These are phyloP conservation scores for Hiodon alosoides DNA, from an alignment of 2,113 vertebrate species.

Conservation along the genomic window DNA sequence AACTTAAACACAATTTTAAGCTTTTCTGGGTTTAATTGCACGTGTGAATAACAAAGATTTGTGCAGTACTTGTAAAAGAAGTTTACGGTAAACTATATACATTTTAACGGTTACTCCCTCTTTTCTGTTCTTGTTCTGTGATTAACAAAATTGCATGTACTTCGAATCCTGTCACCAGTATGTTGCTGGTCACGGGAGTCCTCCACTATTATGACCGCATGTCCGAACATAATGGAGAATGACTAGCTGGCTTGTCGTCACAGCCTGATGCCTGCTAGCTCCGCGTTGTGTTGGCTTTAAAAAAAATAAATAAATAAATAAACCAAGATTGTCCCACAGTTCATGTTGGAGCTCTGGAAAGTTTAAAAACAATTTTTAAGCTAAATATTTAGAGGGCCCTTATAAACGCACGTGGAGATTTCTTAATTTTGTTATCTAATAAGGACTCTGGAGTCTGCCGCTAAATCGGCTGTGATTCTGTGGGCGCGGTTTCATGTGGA, in stretches of 20 bases:
- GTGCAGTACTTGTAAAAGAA: conserved; percentile 20
- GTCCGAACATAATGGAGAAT: too few species aligned
- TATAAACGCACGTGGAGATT: neutral
- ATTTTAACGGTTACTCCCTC: neutral
- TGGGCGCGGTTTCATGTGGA: neutral
- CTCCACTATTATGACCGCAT: neutral
- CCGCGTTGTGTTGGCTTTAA: neutral
- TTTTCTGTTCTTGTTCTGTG: neutral
- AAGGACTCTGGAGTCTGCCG: neutral
- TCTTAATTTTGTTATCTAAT: neutral
- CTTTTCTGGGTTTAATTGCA: conserved; percentile 13
- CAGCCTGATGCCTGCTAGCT: neutral
- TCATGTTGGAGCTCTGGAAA: neutral
- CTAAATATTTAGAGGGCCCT: too few species aligned
- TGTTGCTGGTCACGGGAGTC: neutral
- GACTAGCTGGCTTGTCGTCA: neutral
- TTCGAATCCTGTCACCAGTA: conserved; percentile 7
- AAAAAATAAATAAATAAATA: too few species aligned
- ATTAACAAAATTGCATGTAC: conserved; percentile 34
- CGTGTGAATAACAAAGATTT: conserved; percentile 30
- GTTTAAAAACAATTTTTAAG: too few species aligned
- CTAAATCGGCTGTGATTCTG: neutral
- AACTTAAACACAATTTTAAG: conserved; percentile 6
- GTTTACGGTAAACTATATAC: conserved; percentile 27
- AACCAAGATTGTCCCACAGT: neutral